Evolutionary conservation across 1,140 invertebrate species (phyloP).

Genomic region (Apocrypta bakeri): DNA sequence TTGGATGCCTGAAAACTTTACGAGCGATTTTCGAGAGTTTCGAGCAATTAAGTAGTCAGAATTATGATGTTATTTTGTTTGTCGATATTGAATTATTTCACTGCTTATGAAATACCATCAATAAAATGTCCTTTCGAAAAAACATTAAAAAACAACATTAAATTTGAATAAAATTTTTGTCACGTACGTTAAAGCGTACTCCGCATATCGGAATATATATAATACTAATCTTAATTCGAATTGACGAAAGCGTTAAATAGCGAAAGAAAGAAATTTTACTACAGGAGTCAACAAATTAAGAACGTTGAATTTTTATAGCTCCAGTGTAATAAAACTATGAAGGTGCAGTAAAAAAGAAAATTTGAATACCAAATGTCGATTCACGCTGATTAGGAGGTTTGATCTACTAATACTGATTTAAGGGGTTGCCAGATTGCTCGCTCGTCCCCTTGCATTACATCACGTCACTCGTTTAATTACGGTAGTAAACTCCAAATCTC

Average conservation of each 20-base stretch:
- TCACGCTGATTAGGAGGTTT: slow-evolving; percentile 51
- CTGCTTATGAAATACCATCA: too few species aligned
- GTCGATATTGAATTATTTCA: background rate
- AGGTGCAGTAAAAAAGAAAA: slow-evolving; percentile 39
- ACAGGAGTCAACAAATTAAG: slow-evolving; percentile 38
- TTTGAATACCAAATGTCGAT: slow-evolving; percentile 53
- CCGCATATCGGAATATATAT: background rate
- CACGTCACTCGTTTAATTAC: slow-evolving; percentile 52
- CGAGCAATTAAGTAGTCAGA: background rate
- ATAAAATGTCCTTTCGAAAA: too few species aligned
- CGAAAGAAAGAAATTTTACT: background rate
- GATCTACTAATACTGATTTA: slow-evolving; percentile 53
- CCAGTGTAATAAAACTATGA: slow-evolving; percentile 32
- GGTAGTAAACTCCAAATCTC: slow-evolving; percentile 50
- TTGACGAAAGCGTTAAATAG: slow-evolving; percentile 24
- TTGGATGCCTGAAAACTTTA: slow-evolving; percentile 33
- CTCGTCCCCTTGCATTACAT: slow-evolving; percentile 38
- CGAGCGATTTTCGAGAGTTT: too few species aligned
- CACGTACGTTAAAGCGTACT: too few species aligned
- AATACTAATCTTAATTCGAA: background rate
- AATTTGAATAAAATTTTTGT: too few species aligned
- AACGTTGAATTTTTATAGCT: slow-evolving; percentile 19
- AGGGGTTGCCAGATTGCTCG: slow-evolving; percentile 45
- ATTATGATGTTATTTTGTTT: slow-evolving; percentile 4
- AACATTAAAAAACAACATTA: too few species aligned